Evolutionary conservation across 2,888 invertebrate genomes (phyloP), one percentile per base, ranked within the genome.

Genomic region (Synergus umbraculus): DNA sequence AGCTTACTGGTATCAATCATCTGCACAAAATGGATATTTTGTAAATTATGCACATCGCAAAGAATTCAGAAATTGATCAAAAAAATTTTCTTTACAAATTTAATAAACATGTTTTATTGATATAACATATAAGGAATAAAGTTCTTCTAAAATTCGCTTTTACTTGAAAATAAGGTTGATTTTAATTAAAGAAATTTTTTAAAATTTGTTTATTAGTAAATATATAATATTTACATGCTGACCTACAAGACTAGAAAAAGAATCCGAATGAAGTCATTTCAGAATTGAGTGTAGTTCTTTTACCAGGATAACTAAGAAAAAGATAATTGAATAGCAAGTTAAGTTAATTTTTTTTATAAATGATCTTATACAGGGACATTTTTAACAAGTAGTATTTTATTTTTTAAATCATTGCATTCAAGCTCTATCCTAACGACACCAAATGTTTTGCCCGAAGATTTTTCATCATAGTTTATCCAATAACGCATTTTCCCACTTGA

Each of bases 401-500:
- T 18, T 63, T 22, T 29, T 5, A 12, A 10, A 29, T 29, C 12
- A 5, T 9, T 63, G 12, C 10, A 63, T 5, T 29, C 29, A 22
- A 63, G 29, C 7, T 63, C 63, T 63, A 63, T 2, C 29, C 63
- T 63, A 63, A 63, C 29, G 29, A 63, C 12, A 1, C 29, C 29
- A 13, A 63, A 63, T 29, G 12, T 29, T 29, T 7, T 63, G 3
- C 22, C 10, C 0, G 10, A 29, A 63, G 2, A 2, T 37, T 18
- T 58, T 58, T 58, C 54, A 3, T 9, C 9, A 58, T 18, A 58
- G 18, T 22, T 13, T 22, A 66, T 43, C 66, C 66, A 66, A 66
- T 66, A 66, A 63, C 78, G 82, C 44, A 89, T 43, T 43, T 77
- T 92, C 66, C 96, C 97, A 87, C 92, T 93, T 83, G 95, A 94